phyloP scores from a whole-genome alignment of 2,797 vertebrate genomes.

The Rachycentron canadum region DNA sequence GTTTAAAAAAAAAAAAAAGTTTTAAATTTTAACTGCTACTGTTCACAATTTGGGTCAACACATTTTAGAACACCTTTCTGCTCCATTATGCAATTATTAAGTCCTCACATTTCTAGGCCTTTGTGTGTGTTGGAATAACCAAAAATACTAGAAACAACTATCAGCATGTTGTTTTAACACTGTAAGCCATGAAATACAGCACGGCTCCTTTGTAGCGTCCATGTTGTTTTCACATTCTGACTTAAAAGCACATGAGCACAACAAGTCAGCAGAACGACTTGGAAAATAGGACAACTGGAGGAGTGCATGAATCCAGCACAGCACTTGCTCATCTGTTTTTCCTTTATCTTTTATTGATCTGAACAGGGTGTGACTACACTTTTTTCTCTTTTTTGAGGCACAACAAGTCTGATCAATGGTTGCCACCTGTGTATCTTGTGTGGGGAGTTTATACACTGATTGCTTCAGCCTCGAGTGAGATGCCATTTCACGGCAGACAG shows the following conservation, averaged over 20 bases:
- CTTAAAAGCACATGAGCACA: background rate
- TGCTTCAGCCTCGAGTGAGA: slow-evolving; percentile 37
- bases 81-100: slow-evolving; percentile 32
- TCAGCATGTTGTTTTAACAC: background rate
- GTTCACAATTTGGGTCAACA: background rate
- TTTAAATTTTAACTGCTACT: background rate
- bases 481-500: slow-evolving; percentile 61
- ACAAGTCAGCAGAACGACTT: background rate
- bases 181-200: too few relatives aligned
- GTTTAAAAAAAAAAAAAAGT: background rate
- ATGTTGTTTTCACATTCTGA: background rate
- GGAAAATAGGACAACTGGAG: background rate
- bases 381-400: slow-evolving; percentile 29
- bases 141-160: background rate
- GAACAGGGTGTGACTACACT: background rate
- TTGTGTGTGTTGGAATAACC: slow-evolving; percentile 1
- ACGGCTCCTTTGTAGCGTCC: background rate
- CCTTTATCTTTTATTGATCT: slow-evolving; percentile 46
- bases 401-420: slow-evolving; percentile 24
- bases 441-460: slow-evolving; percentile 49
- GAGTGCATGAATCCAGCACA: background rate
- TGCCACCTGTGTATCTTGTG: slow-evolving; percentile 20
- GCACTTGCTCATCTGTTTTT: slow-evolving; percentile 54
- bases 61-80: slow-evolving; percentile 14
- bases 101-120: slow-evolving; percentile 21